Evolutionary conservation across 1,140 invertebrate genomes (phyloP).

Genomic region (Harlomillsia oculata): DNA sequence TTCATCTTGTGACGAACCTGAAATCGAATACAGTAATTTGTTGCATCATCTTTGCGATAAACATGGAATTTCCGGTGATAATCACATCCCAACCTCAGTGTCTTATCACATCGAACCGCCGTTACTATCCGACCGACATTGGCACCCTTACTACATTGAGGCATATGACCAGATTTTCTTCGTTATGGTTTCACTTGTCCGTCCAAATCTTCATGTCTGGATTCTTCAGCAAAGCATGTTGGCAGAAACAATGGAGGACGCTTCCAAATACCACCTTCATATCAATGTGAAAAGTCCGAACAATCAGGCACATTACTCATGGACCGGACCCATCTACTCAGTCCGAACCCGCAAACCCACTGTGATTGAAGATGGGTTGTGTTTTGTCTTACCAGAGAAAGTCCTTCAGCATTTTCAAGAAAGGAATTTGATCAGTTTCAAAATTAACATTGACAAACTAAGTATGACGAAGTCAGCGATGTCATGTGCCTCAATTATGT

Average conservation of each 20-base stretch:
- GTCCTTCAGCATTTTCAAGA: conserved; percentile 27
- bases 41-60: conserved; percentile 10
- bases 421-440: neutral
- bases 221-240: conserved; percentile 21
- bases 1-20: conserved; percentile 1
- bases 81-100: conserved; percentile 10
- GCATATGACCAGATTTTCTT: conserved; percentile 22
- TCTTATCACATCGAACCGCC: conserved; percentile 4
- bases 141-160: conserved; percentile 26
- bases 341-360: conserved; percentile 5
- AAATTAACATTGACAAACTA: conserved; percentile 17
- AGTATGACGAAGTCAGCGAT: neutral
- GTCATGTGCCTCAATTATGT: no score
- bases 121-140: conserved; percentile 14
- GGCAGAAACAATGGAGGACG: conserved; percentile 2
- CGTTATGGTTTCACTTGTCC: conserved; percentile 26
- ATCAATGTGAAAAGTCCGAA: conserved; percentile 8
- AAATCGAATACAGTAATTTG: conserved; percentile 15
- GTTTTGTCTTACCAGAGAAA: conserved; percentile 16
- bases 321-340: conserved; percentile 25
- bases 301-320: neutral
- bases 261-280: conserved; percentile 3
- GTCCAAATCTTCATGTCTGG: conserved; percentile 26
- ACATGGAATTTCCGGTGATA: conserved; percentile 16
- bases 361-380: conserved; percentile 25